These are phyloP conservation scores for Alouatta palliata DNA, from an alignment of 2,113 vertebrate genomes.

Conservation along the genomic window DNA sequence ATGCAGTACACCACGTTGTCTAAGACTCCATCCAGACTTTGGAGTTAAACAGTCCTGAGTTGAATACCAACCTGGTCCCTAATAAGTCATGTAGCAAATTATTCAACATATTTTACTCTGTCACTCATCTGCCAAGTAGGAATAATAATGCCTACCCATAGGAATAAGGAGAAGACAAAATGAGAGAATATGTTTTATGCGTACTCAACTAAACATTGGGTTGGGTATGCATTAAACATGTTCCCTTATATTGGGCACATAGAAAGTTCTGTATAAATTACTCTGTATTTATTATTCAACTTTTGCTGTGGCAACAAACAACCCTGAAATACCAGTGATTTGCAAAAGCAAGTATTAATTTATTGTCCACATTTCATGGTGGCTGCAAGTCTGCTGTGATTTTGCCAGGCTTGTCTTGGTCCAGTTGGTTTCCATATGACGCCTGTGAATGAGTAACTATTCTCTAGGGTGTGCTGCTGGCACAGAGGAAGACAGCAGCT, in stretches of 20 bases:
- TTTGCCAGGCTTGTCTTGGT: background rate
- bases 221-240: too few relatives aligned
- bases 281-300: background rate
- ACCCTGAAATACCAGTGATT: background rate
- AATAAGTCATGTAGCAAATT: background rate
- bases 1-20: too few relatives aligned
- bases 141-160: background rate
- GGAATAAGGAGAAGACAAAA: background rate
- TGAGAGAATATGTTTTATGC: background rate
- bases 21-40: background rate
- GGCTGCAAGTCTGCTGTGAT: background rate
- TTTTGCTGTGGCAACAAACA: background rate
- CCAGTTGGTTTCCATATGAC: background rate
- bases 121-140: background rate
- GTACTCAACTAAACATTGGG: background rate
- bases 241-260: too few relatives aligned
- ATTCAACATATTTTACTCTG: background rate
- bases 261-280: background rate
- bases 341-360: slow-evolving; percentile 12
- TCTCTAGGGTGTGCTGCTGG: background rate
- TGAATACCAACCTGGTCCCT: background rate
- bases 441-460: background rate
- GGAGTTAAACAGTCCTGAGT: background rate
- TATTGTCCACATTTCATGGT: background rate
- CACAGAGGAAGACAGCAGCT: background rate